Evolutionary conservation across 2,113 vertebrate genomes (phyloP).

Genomic region (Kryptolebias marmoratus): DNA sequence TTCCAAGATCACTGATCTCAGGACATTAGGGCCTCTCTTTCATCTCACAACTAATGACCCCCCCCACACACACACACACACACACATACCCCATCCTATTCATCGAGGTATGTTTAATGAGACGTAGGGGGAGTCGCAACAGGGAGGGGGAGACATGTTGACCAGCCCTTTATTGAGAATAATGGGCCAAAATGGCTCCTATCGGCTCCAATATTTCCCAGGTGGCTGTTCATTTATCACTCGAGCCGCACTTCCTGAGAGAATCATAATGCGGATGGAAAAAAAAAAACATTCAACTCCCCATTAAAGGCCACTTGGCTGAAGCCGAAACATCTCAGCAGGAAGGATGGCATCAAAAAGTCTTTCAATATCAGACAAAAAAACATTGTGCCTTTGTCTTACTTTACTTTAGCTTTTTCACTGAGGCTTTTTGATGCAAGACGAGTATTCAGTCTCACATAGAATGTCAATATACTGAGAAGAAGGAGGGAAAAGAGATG

Average conservation of each 20-base stretch:
- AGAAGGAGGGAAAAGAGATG: background rate
- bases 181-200: slow-evolving; percentile 71
- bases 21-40: slow-evolving; percentile 37
- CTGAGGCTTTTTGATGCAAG: background rate
- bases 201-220: slow-evolving; percentile 65
- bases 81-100: slow-evolving; percentile 11
- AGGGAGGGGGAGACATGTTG: slow-evolving; percentile 29
- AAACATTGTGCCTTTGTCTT: slow-evolving; percentile 26
- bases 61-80: slow-evolving; percentile 3
- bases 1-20: slow-evolving; percentile 37
- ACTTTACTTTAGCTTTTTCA: slow-evolving; percentile 24
- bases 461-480: background rate
- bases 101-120: slow-evolving; percentile 49
- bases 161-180: slow-evolving; percentile 73
- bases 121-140: slow-evolving; percentile 3
- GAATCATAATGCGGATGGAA: slow-evolving; percentile 51
- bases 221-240: slow-evolving; percentile 69
- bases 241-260: slow-evolving; percentile 35
- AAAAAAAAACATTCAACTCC: slow-evolving; percentile 36
- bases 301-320: slow-evolving; percentile 57
- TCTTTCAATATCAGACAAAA: slow-evolving; percentile 19
- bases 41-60: slow-evolving; percentile 60
- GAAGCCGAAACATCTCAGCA: slow-evolving; percentile 36
- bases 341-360: slow-evolving; percentile 37
- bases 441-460: background rate